Conservation (phyloP, 2,888 invertebrate genomes). For the Anthoptus insignis region DNA sequence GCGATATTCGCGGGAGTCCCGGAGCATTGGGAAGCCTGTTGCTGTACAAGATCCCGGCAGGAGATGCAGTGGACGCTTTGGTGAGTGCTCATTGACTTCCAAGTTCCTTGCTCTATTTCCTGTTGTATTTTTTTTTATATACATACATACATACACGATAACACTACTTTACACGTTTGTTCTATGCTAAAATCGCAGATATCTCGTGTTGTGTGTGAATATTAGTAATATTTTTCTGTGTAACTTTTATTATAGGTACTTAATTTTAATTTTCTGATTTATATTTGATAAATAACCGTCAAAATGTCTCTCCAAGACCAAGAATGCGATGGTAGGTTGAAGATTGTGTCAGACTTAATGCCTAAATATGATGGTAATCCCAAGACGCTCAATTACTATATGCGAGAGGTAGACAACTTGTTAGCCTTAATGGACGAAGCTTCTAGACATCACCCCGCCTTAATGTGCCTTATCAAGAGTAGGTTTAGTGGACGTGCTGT, state of each 20-base stretch:
- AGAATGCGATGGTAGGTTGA: slow-evolving; percentile 6
- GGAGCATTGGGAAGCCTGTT: slow-evolving; percentile 29
- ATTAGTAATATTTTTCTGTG: slow-evolving; percentile 17
- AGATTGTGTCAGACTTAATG: slow-evolving; percentile 5
- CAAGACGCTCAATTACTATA: slow-evolving; percentile 9
- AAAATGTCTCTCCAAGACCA: too few species aligned
- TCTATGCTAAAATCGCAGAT: slow-evolving; percentile 7
- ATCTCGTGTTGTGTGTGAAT: slow-evolving; percentile 19
- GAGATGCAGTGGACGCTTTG: slow-evolving; percentile 31
- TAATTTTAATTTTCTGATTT: background rate
- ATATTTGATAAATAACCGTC: background rate
- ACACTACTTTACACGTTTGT: slow-evolving; percentile 9
- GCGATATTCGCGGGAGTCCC: slow-evolving; percentile 24
- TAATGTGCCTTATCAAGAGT: slow-evolving; percentile 20
- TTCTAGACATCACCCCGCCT: slow-evolving; percentile 2
- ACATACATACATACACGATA: too few species aligned
- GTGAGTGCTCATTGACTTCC: slow-evolving; percentile 33
- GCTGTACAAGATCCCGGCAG: slow-evolving; percentile 22
- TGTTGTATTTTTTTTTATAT: slow-evolving; percentile 19
- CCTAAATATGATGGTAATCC: slow-evolving; percentile 13
- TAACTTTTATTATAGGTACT: background rate
- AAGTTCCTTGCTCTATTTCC: slow-evolving; percentile 37
- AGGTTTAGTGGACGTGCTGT: slow-evolving; percentile 36
- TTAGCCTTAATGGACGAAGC: background rate
- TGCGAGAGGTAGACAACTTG: slow-evolving; percentile 4